Percentiles rank a stretch among this genome's conserved stretches.
These are phyloP conservation scores for Coenonympha glycerion DNA, from an alignment of 2,888 invertebrate species.

Conservation along the genomic window DNA sequence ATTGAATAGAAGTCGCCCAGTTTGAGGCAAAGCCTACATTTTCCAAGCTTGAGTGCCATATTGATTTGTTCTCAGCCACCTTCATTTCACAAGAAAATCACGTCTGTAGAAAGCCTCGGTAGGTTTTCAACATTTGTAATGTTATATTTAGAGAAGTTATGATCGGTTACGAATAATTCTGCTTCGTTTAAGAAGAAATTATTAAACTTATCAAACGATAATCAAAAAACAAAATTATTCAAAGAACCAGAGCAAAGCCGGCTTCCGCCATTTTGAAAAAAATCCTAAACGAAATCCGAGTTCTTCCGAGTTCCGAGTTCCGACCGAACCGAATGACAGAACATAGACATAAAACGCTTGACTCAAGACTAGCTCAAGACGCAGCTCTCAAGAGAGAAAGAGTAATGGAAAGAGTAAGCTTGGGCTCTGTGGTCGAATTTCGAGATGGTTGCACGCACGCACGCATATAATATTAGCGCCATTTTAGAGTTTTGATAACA, in stretches of 20 bases:
- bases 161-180: conserved; percentile 16
- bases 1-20: conserved; percentile 73
- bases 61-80: conserved; percentile 61
- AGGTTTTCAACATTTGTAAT: conserved; percentile 14
- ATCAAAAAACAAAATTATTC: conserved; percentile 21
- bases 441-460: no score
- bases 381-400: no score
- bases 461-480: no score
- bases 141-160: not conserved
- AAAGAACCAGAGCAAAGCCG: conserved; percentile 34
- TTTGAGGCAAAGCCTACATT: conserved; percentile 74
- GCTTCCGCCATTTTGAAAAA: conserved; percentile 33
- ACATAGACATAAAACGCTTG: no score
- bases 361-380: no score
- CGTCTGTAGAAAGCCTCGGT: conserved; percentile 33
- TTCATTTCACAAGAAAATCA: conserved; percentile 55
- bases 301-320: no score
- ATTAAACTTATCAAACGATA: conserved; percentile 18
- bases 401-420: no score
- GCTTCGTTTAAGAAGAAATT: conserved; percentile 4
- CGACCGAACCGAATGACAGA: no score
- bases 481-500: no score
- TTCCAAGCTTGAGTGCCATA: conserved; percentile 71
- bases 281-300: not conserved
- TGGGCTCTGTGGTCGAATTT: no score